Base-by-base conservation (phyloP, 2,113 vertebrate genomes). In the Corythornis vintsioides region DNA sequence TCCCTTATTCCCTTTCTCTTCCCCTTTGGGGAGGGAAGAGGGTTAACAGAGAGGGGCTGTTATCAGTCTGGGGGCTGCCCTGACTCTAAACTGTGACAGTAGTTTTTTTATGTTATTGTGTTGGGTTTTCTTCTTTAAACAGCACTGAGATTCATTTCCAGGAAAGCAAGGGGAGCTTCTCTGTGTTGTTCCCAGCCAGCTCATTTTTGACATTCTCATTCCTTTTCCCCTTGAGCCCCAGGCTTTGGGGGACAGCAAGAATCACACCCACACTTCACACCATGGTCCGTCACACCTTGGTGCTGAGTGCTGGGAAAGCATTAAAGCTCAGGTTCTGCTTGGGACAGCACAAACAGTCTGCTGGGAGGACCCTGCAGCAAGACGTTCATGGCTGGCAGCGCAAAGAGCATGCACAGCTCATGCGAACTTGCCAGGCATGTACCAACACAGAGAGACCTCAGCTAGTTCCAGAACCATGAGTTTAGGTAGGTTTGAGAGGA, bases 261-360 rank as follows among this genome's bases (percentile, higher is more conserved):
- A 48, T n/a, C 48, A 5, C 1, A 22, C 0, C 40, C 4, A 10
- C 0, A 0, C 52, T 52, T 21, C 4, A 2, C 5, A 31, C 26
- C 7, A 0, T 1, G 1, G 15, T 38, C 55, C 64, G 16, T 50
- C n/a, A 13, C 19, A 10, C 17, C 22, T 45, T 0, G 0, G 22
- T 15, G 65, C 47, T 4, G 50, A 65, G 55, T 1, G 2, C 38
- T 61, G 1, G 0, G 20, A n/a, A 47, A 48, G 25, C 45, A n/a
- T 4, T 61, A 4, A 9, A 57, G 53, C 33, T 8, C 1, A 1
- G 5, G 20, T n/a, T 16, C 59, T 60, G 7, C 13, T 0, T 3
- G 38, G 67, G 31, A 60, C 50, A 18, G 5, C 31, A 35, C 11
- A 22, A 25, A 60, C 16, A 14, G 31, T 43, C 53, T 3, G 17